Conservation (phyloP, 2,113 vertebrate genomes). For the Calidris pugnax region DNA sequence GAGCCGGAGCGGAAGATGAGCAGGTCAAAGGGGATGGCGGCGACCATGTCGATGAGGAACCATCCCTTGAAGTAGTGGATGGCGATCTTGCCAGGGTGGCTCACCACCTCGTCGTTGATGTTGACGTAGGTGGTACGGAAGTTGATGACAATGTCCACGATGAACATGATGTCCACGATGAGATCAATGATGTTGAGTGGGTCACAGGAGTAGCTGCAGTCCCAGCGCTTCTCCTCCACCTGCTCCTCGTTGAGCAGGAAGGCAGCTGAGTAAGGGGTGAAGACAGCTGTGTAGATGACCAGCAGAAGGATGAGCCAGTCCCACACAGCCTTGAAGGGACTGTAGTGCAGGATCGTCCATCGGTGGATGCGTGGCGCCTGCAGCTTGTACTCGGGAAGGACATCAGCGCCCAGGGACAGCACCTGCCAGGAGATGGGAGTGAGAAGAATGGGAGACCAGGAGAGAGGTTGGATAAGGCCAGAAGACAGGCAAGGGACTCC, state of each 20-base stretch:
- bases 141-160: constrained; percentile 97
- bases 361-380: constrained; percentile 94
- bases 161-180: constrained; percentile 98
- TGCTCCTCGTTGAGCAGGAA: constrained; percentile 95
- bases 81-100: constrained; percentile 91
- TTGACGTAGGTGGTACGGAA: constrained; percentile 99
- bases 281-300: constrained; percentile 96
- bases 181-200: constrained; percentile 96
- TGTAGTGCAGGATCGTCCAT: constrained; percentile 98
- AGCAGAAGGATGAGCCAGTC: constrained; percentile 98
- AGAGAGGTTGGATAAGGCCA: background rate
- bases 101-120: constrained; percentile 95
- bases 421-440: constrained; percentile 77
- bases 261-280: constrained; percentile 95
- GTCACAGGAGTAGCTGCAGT: constrained; percentile 92
- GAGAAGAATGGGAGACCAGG: background rate
- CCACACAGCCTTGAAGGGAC: constrained; percentile 98
- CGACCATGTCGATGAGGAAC: constrained; percentile 99
- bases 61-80: constrained; percentile 99
- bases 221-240: constrained; percentile 79
- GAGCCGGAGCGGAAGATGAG: constrained; percentile 94
- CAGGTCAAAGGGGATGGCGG: constrained; percentile 95
- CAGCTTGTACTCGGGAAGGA: constrained; percentile 96
- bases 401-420: constrained; percentile 92
- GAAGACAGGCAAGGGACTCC: background rate